A percentile compares a stretch with the other conserved stretches of the same genome.
Evolutionary conservation across 2,113 vertebrate species (phyloP).

Genomic region (Astur gentilis): DNA sequence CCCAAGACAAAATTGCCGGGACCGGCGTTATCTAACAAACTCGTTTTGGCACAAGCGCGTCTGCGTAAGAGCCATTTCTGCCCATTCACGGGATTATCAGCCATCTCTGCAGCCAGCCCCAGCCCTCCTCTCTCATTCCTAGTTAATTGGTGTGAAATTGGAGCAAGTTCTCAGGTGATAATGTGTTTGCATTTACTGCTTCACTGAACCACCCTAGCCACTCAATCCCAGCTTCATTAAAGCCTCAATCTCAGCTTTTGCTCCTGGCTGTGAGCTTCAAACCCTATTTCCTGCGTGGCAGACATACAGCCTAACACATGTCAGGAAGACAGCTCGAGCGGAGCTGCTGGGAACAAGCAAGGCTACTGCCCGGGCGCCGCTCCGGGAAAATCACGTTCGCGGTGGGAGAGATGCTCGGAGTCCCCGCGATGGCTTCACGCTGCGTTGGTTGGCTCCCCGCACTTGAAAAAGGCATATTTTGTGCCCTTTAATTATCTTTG

Average conservation of each 20-base stretch:
- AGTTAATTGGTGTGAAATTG: slow-evolving; percentile 78
- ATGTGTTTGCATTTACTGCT: slow-evolving; percentile 79
- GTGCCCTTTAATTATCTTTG: slow-evolving; percentile 56
- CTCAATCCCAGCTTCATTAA: slow-evolving; percentile 72
- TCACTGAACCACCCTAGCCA: slow-evolving; percentile 69
- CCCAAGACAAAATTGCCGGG: slow-evolving; percentile 24
- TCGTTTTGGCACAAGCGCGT: slow-evolving; percentile 22
- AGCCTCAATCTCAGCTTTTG: slow-evolving; percentile 59
- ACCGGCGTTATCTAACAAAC: slow-evolving; percentile 52
- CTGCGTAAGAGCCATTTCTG: slow-evolving; percentile 28
- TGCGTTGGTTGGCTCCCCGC: not conserved
- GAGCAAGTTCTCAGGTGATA: slow-evolving; percentile 76
- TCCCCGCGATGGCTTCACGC: not conserved
- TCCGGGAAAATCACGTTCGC: slow-evolving; percentile 22
- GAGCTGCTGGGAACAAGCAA: slow-evolving; percentile 28
- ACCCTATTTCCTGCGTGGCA: slow-evolving; percentile 68
- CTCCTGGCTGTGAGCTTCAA: slow-evolving; percentile 71
- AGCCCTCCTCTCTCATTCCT: slow-evolving; percentile 71
- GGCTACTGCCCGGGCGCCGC: not conserved
- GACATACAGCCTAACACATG: slow-evolving; percentile 55
- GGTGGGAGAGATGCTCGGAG: not conserved
- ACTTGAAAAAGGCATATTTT: slow-evolving; percentile 21
- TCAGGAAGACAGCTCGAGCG: slow-evolving; percentile 50
- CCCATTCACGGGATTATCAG: slow-evolving; percentile 58
- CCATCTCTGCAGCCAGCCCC: slow-evolving; percentile 59